A percentile compares a stretch with the other conserved stretches of the same genome.
Conservation (phyloP, 2,888 invertebrate genomes). For the Allophyes oxyacanthae region DNA sequence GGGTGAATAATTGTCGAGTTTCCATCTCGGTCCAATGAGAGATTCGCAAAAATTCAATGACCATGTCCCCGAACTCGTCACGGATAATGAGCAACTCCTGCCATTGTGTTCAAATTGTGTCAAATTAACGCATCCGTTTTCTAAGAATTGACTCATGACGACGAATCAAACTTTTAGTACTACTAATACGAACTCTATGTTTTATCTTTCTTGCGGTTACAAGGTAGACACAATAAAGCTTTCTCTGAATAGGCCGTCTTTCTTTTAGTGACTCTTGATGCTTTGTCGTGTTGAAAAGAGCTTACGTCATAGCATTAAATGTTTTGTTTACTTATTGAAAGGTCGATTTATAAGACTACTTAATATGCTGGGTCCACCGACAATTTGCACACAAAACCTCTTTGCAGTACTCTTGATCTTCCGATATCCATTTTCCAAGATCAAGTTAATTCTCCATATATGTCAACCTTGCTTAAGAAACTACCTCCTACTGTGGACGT, state of each 20-base stretch:
- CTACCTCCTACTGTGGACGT: conserved; percentile 66
- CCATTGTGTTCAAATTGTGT: conserved; percentile 59
- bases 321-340: conserved; percentile 2
- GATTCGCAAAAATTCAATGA: conserved; percentile 48
- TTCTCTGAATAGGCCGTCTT: conserved; percentile 33
- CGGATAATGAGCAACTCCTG: conserved; percentile 51
- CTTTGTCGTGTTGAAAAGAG: conserved; percentile 2
- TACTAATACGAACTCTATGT: conserved; percentile 25
- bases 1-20: conserved; percentile 35
- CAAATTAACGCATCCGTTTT: conserved; percentile 61
- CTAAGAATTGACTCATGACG: conserved; percentile 56
- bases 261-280: conserved; percentile 15
- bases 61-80: conserved; percentile 43
- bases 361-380: conserved; percentile 8
- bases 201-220: conserved; percentile 42
- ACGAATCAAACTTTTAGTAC: conserved; percentile 30
- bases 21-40: conserved; percentile 36
- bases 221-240: conserved; percentile 28
- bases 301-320: neutral
- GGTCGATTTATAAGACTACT: conserved; percentile 11
- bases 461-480: conserved; percentile 67
- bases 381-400: conserved; percentile 31
- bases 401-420: conserved; percentile 38
- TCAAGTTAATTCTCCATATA: conserved; percentile 60
- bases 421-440: conserved; percentile 40